Evolutionary conservation across 2,113 vertebrate genomes (phyloP), one percentile per base, ranked within the genome.

Genomic region (Xiphophorus hellerii): DNA sequence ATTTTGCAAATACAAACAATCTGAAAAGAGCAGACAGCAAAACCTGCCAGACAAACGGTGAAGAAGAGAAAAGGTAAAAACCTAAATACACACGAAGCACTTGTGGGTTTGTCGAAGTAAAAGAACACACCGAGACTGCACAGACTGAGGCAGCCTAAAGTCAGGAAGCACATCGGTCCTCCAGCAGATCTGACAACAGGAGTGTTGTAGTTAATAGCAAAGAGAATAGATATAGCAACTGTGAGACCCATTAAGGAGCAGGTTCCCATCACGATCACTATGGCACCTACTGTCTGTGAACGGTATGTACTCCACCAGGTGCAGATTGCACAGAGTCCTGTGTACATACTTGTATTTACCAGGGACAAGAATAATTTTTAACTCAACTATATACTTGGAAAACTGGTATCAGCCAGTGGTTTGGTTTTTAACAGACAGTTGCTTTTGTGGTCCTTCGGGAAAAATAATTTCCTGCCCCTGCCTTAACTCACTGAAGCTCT

Each of bases 1-100:
- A 96, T 94, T 92, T 96, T 98, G 89, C 97, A 98, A 87, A 97
- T 94, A 71, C 94, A 94, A 74, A 97, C 80, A 51, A 97, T 92
- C 71, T 97, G 97, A 89, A 98, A 96, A 12, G 95, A 95, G 51
- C 93, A 95, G 0, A 96, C 94, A 0, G 92, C 92, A 80, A 96
- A 89, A 51, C 96, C 96, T 0, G 95, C 95, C 0, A 97, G 85
- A 88, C 96, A 97, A 33, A 93, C 5, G 0, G 94, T 88, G 87
- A 95, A 94, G 71, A 95, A 91, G 3, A 69, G 0, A 42, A 95
- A 97, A 20, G 95, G 80, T 0, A 91, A 77, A 17, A 84, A 74
- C 51, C 92, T 89, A 44, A 96, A 64, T 58, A 95, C 39, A 82
- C 97, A 97, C 0, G 20, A 8, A 0, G 6, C 4, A 48, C 1